Evolutionary conservation across 2,888 invertebrate species (phyloP), one percentile per base, ranked within the genome.

Genomic region (Eutolmus rufibarbis): DNA sequence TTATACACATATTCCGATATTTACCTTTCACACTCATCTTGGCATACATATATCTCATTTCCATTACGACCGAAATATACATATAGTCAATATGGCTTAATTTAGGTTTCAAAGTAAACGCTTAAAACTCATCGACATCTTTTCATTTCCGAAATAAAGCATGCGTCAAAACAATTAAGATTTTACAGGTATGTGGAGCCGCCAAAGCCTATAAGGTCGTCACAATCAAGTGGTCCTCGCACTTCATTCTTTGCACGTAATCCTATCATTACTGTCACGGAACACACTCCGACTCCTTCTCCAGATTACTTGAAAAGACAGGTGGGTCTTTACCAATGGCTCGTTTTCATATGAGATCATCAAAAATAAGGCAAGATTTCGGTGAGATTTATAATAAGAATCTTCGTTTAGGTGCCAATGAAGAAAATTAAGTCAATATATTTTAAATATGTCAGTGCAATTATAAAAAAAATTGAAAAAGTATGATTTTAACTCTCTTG

Each of bases 251-350:
- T 96, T 89, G 96, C 96, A 88, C 95, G 97, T 86, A 98, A 98
- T 93, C 99, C 99, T 0, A 98, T 98, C 86, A 99, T 99, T 88
- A 98, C 98, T 0, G 98, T 99, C 9, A 99, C 99, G 0, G 98
- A 98, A 91, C 98, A 98, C 91, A 98, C 98, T 0, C 98, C 98
- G 0, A 96, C 97, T 5, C 97, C 97, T 0, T 97, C 97, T 0
- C 97, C 97, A 0, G 97, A 98, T 91, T 97, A 96, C 91, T 94
- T 97, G 89, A 95, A 96, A 91, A 94, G 96, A 93, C 97, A 96
- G 93, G 96, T 96, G 93, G 92, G 90, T 46, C 7, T n/a, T 40
- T 12, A 40, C 40, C 40, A 40, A 12, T 12, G 12, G 12, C 40
- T 40, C 1, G 2, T 40, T 40, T 40, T 4, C n/a, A 40, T 40